Conservation (phyloP, 2,888 invertebrate genomes). For the Orthosia incerta region DNA sequence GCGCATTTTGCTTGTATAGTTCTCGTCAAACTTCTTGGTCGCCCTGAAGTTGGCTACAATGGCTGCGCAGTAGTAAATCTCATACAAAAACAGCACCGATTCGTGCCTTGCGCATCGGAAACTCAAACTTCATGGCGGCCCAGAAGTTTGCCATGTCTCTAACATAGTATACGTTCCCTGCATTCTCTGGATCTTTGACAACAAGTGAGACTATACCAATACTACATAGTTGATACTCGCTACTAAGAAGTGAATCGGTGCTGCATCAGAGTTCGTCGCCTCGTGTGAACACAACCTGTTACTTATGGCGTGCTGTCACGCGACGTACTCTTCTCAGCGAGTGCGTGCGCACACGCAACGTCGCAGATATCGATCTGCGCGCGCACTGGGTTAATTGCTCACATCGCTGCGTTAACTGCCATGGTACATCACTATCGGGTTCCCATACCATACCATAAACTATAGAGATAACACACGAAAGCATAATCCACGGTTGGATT, state of each 20-base stretch:
- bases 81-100: no score
- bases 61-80: no score
- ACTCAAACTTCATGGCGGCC: no score
- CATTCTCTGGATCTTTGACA: background rate
- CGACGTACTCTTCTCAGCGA: constrained; percentile 40
- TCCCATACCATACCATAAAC: constrained; percentile 2
- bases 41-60: no score
- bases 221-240: background rate
- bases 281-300: constrained; percentile 29
- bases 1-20: no score
- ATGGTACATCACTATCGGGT: background rate
- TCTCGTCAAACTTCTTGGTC: no score
- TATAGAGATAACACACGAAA: constrained; percentile 8
- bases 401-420: constrained; percentile 10
- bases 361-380: constrained; percentile 51
- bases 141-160: background rate
- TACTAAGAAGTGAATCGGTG: constrained; percentile 11
- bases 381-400: constrained; percentile 60
- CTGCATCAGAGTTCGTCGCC: constrained; percentile 18
- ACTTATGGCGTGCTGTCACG: constrained; percentile 47
- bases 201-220: background rate
- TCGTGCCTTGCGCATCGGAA: no score
- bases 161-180: no score
- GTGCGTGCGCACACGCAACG: constrained; percentile 46
- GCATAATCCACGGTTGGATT: background rate